Percentiles rank a stretch among this genome's conserved stretches.
phyloP scores from a whole-genome alignment of 2,888 invertebrate species.

The Scaptomyza caliginosa region DNA sequence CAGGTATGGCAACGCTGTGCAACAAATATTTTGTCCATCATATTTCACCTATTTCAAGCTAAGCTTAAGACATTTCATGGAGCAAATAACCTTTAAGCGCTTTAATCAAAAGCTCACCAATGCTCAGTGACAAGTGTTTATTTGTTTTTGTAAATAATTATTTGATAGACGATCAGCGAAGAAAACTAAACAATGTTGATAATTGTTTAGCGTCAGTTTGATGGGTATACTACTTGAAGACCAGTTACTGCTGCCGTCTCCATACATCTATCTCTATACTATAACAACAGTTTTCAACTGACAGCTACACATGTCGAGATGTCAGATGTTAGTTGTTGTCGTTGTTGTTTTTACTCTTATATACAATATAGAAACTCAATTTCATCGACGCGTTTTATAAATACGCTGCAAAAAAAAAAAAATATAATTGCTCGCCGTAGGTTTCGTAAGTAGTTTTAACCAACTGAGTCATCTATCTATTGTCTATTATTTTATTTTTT shows the following conservation, averaged over 20 bases:
- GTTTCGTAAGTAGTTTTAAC: constrained; percentile 22
- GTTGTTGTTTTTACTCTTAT: constrained; percentile 11
- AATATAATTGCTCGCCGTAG: constrained; percentile 27
- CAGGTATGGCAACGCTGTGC: not conserved
- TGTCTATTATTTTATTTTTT: not conserved
- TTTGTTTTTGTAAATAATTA: not conserved
- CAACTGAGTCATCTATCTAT: constrained; percentile 35
- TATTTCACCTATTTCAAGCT: too few relatives aligned
- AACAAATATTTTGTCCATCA: not conserved
- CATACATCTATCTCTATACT: not conserved
- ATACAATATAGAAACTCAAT: constrained; percentile 30
- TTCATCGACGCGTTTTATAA: constrained; percentile 38
- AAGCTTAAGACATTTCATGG: too few relatives aligned
- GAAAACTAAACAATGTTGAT: constrained; percentile 7
- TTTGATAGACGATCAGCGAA: not conserved
- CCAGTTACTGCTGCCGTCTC: constrained; percentile 1
- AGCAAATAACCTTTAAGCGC: not conserved
- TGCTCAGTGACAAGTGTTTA: not conserved
- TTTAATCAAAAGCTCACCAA: not conserved
- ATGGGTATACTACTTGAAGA: constrained; percentile 25
- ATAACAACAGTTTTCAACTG: constrained; percentile 30
- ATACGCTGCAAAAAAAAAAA: constrained; percentile 21
- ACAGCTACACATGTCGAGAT: constrained; percentile 47
- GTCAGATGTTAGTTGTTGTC: constrained; percentile 21
- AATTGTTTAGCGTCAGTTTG: constrained; percentile 23